Evolutionary conservation across 2,113 vertebrate species (phyloP).

Genomic region (Polypterus senegalus): DNA sequence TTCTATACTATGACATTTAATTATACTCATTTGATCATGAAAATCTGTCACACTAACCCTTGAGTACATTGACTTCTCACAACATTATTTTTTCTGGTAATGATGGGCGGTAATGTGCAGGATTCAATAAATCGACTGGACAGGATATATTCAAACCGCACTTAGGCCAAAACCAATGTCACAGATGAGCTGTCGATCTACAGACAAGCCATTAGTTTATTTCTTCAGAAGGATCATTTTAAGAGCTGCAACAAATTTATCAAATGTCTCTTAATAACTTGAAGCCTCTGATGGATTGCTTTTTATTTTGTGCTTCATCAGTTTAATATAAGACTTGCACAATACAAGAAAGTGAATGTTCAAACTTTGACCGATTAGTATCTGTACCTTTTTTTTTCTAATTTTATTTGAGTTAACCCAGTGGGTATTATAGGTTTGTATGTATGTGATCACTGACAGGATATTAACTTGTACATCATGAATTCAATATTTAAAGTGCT

Average conservation of each 20-base stretch:
- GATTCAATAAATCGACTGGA: conserved; percentile 24
- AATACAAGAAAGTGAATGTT: conserved; percentile 37
- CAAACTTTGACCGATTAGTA: conserved; percentile 20
- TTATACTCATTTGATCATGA: conserved; percentile 35
- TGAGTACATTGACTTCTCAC: conserved; percentile 21
- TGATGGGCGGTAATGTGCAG: conserved; percentile 17
- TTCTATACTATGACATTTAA: conserved; percentile 21
- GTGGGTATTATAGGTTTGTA: too few relatives aligned
- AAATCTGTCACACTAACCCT: conserved; percentile 23
- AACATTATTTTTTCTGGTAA: conserved; percentile 4
- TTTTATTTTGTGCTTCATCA: conserved; percentile 37
- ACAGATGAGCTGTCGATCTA: conserved; percentile 46
- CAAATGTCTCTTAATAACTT: conserved; percentile 41
- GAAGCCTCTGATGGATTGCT: conserved; percentile 41
- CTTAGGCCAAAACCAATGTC: conserved; percentile 27
- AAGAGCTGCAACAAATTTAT: conserved; percentile 46
- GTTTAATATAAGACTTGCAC: conserved; percentile 43
- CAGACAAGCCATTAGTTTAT: conserved; percentile 37
- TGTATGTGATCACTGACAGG: too few relatives aligned
- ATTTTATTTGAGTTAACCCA: too few relatives aligned
- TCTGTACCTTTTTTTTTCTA: not conserved
- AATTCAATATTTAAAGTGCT: too few relatives aligned
- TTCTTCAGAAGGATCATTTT: conserved; percentile 50
- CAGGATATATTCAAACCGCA: conserved; percentile 27
- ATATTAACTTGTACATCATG: too few relatives aligned